Conservation (phyloP, 2,113 vertebrate species). For the Physeter macrocephalus region DNA sequence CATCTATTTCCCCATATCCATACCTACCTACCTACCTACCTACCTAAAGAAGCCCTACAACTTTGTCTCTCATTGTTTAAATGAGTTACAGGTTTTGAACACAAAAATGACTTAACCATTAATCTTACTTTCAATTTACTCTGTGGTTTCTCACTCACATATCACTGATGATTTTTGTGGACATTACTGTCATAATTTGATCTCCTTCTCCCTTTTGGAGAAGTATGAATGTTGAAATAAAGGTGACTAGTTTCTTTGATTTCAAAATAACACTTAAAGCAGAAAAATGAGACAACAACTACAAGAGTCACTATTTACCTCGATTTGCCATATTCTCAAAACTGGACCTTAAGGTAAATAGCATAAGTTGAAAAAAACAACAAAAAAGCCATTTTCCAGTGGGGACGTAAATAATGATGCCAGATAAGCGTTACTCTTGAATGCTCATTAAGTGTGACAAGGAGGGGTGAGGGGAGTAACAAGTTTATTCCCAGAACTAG, state of each 20-base stretch:
- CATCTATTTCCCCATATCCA: not conserved
- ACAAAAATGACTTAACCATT: not conserved
- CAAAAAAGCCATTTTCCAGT: not conserved
- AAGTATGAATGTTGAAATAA: not conserved
- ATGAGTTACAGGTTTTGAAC: not conserved
- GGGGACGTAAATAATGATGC: not conserved
- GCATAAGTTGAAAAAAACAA: not conserved
- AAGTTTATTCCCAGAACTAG: not conserved
- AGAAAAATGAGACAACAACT: not conserved
- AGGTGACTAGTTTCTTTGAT: not conserved
- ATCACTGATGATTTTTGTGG: not conserved
- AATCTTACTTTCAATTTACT: not conserved
- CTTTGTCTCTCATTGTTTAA: not conserved
- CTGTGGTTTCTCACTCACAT: not conserved
- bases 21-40: not conserved
- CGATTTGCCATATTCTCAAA: not conserved
- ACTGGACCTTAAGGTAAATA: not conserved
- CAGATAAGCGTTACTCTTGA: not conserved
- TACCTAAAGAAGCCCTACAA: not conserved
- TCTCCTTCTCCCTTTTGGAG: not conserved
- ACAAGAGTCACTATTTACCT: not conserved
- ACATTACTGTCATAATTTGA: not conserved
- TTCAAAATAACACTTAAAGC: conserved; percentile 27
- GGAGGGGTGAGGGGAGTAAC: not conserved
- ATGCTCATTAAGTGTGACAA: not conserved